Base-by-base conservation (phyloP, 2,888 invertebrate species). In the Periphyllus acericola region DNA sequence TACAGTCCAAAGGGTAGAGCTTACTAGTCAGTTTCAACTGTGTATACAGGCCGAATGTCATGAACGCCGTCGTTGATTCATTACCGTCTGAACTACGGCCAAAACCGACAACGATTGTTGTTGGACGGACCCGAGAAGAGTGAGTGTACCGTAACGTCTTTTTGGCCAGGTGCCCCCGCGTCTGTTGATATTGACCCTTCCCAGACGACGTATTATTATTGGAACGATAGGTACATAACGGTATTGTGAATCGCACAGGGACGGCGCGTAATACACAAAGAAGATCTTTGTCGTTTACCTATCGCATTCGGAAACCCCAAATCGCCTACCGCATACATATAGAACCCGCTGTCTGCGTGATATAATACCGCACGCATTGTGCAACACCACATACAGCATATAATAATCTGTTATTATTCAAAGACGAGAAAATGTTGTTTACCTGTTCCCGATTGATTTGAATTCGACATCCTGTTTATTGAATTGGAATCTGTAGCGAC, bases 371-470 rank as follows among this genome's bases (percentile, higher is more conserved):
- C 81, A 34, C 40, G 68, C 29, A 81, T 21, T 3, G 32, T 32
- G 14, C 14, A 36, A n/a, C 36, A 46, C 46, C 46, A 46, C 46
- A 79, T 79, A 36, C 25, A 71, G n/a, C 17, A 21, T 36, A 36
- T 34, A 8, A 21, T 1, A 36, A 36, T 11, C 19, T 2, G 11
- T 34, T 72, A 34, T 60, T 36, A 80, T 29, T 40, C 40, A 68
- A 68, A 40, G 3, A 25, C 32, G 32, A n/a, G n/a, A 78, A 21
- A 79, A 34, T 75, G 75, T 40, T 72, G 11, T 34, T 78, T 78
- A 87, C 87, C 87, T 81, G 87, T 80, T 46, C 87, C 87, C 32
- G 80, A 29, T 75, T 87, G 87, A 81, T 87, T 87, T 32, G 87
- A 81, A 66, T 66, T 87, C 52, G 85, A 79, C 79, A 87, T 87